phyloP scores from a whole-genome alignment of 2,113 vertebrate genomes.

The Grammomys surdaster region DNA sequence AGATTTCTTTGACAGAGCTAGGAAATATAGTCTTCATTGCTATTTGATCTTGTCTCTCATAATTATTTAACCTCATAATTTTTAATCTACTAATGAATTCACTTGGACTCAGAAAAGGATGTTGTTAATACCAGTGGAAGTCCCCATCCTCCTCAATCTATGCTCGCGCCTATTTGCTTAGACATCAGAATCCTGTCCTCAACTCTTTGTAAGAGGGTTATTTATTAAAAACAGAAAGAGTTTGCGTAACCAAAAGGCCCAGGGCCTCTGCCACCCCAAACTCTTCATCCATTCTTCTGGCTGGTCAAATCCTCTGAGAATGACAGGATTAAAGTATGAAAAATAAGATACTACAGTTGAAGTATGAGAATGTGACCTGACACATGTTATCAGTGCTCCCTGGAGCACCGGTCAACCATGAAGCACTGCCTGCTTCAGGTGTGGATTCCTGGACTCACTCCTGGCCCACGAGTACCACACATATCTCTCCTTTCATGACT shows the following conservation, averaged over 20 bases:
- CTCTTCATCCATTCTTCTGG: constrained; percentile 44
- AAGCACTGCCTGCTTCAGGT: background rate
- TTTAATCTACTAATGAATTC: constrained; percentile 61
- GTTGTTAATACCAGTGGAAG: accelerated
- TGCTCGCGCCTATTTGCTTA: too few relatives aligned
- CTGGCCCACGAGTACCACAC: background rate
- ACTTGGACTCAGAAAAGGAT: constrained; percentile 2
- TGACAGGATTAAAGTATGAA: constrained; percentile 7
- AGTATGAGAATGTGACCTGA: background rate
- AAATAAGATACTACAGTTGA: background rate
- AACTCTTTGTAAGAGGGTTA: background rate
- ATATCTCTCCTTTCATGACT: background rate
- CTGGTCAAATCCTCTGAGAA: constrained; percentile 29
- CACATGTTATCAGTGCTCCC: background rate
- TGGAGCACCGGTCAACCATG: background rate
- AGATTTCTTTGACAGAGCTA: constrained; percentile 63
- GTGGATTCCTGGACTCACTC: background rate
- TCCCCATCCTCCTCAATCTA: too few relatives aligned
- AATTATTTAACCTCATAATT: constrained; percentile 60
- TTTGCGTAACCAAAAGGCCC: background rate
- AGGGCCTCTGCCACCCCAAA: background rate
- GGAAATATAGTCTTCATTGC: constrained; percentile 49
- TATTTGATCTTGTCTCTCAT: constrained; percentile 58
- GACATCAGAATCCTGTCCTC: background rate
- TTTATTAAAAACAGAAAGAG: constrained; percentile 42